Evolutionary conservation across 2,888 invertebrate genomes (phyloP).

Genomic region (Meganola albula): DNA sequence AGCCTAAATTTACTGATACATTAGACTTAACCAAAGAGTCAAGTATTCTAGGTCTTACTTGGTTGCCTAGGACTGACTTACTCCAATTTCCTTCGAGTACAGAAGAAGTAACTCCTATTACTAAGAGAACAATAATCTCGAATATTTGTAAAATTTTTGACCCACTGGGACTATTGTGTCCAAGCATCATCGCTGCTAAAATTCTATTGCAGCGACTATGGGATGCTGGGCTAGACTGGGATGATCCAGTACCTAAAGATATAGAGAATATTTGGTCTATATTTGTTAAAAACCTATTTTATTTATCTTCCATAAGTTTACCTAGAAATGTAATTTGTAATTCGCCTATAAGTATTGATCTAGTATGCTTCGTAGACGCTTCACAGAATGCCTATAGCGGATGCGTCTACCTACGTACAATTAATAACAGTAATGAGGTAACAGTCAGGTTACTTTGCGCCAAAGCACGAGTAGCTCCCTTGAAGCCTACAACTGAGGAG

Average conservation of each 20-base stretch:
- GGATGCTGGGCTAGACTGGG: not conserved
- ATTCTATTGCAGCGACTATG: not conserved
- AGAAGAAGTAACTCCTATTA: not conserved
- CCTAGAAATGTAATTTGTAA: not conserved
- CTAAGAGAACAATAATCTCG: not conserved
- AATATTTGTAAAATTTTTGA: not conserved
- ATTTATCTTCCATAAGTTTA: not conserved
- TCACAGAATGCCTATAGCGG: not conserved
- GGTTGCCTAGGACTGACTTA: not conserved
- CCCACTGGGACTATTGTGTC: not conserved
- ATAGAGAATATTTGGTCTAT: not conserved
- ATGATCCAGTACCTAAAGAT: not conserved
- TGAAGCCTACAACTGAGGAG: not conserved
- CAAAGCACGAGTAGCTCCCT: not conserved
- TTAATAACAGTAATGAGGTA: not conserved
- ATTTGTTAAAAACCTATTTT: not conserved
- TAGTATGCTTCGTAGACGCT: not conserved
- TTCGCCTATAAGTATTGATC: not conserved
- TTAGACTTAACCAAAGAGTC: not conserved
- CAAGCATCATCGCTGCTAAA: not conserved
- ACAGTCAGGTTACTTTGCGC: not conserved
- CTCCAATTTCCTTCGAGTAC: not conserved
- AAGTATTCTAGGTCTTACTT: not conserved
- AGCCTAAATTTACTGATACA: not conserved
- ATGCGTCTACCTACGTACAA: not conserved